Base-by-base conservation (phyloP, 1,140 invertebrate species). In the Andrena cerasifolii region DNA sequence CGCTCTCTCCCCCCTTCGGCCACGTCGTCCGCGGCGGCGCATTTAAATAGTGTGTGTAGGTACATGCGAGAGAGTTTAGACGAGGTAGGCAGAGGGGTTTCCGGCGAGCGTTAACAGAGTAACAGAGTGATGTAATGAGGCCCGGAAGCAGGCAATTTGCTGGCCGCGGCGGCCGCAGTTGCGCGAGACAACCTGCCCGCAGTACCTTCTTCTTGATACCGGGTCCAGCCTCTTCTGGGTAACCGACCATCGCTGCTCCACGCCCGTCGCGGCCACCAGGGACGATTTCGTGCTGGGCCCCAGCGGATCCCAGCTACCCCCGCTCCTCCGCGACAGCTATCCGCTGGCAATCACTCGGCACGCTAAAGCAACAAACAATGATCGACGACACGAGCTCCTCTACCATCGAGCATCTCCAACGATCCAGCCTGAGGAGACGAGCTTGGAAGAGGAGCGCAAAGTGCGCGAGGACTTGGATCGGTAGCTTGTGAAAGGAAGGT, bases 91-190 rank as follows among this genome's bases (percentile, higher is more conserved):
- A 87, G 90, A 89, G 89, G 91, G 90, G 91, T 91, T 92, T 92
- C 91, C 91, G 92, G 90, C 89, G 90, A 93, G 91, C 89, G 91
- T 93, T 93, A 93, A 93, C 91, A 92, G 91, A 93, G 91, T 92
- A 93, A 92, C 91, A 93, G 92, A 92, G 91, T 93, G 92, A 93
- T 93, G 92, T 93, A 93, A 93, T 93, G 92, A 93, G 92, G 92
- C 91, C 92, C 92, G 92, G 92, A 93, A 93, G 91, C 91, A 91
- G 88, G 89, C 91, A 92, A 93, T 93, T 93, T 92, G 91, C 87
- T 88, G 86, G 71, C 82, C 88, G 89, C 86, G 80, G 89, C 90
- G 87, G 87, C 82, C 86, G 86, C 89, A 91, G 92, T 92, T 90
- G 89, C 88, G 88, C 90, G 91, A 92, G 90, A 90, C 90, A 92